Evolutionary conservation across 1,140 invertebrate species (phyloP), one percentile per base, ranked within the genome.

Genomic region (Cydia splendana): DNA sequence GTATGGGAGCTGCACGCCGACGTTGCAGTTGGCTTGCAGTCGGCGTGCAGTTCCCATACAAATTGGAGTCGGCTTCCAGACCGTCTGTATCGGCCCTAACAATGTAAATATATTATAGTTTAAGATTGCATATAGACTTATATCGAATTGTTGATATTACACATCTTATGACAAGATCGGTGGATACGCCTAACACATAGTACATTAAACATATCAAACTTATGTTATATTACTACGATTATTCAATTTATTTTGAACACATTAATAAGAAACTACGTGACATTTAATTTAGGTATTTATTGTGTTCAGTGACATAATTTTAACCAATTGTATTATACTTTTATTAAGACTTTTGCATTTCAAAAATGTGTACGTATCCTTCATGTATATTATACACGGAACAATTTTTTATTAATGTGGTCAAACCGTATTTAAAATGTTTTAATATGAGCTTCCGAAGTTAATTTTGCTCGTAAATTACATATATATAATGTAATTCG

Each of bases 171-270:
- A 87, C 78, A 76, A 84, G 45, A 79, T 81, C 80, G 82, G 79
- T 78, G 80, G 79, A 80, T 84, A 86, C 83, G 81, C 82, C 82
- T 84, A 84, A 87, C 84, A 79, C 86, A 89, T 92, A 91, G 88
- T 90, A 91, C 88, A 92, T 90, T 82, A 88, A 87, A 92, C 91
- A 92, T 92, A 92, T 92, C 91, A 92, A 86, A 82, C 77, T 81
- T 79, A 85, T 78, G 81, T 87, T 85, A 80, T 82, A 81, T 76
- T 6, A 79, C 79, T 78, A 79, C 69, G 62, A 77, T 51, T 79
- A 78, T 62, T 75, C 67, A 78, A 65, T 74, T 38, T 18, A 45
- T 74, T 45, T 48, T 45, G 42, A 28, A 15, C 67, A 71, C 67
- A 71, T 71, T 71, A 45, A 42, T 71, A 71, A 20, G n/a, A 20